A percentile compares a stretch with the other conserved stretches of the same genome.
Evolutionary conservation across 2,113 vertebrate species (phyloP).

Genomic region (Paraplagusia blochii): DNA sequence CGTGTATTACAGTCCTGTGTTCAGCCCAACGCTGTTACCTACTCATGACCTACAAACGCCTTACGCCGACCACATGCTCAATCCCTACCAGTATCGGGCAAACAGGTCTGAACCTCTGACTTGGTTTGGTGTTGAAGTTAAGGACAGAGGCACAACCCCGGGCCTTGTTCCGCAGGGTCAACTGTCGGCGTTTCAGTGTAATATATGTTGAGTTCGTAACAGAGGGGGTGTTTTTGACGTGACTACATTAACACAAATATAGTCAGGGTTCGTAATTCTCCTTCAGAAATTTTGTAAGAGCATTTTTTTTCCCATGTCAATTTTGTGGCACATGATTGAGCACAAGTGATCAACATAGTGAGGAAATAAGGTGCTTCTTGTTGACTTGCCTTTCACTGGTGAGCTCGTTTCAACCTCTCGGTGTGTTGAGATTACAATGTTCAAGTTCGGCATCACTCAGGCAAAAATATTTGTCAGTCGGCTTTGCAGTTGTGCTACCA

Average conservation of each 20-base stretch:
- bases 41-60: conserved; percentile 56
- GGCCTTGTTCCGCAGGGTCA: conserved; percentile 22
- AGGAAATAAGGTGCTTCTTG: conserved; percentile 81
- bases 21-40: conserved; percentile 51
- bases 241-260: conserved; percentile 67
- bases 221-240: conserved; percentile 61
- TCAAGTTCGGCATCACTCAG: conserved; percentile 47
- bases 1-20: conserved; percentile 60
- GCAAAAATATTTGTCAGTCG: conserved; percentile 30
- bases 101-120: conserved; percentile 44
- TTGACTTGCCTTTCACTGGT: conserved; percentile 59
- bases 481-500: conserved; percentile 54
- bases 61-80: conserved; percentile 29
- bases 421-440: conserved; percentile 21
- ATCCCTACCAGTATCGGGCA: conserved; percentile 45
- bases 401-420: conserved; percentile 30
- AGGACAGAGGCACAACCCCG: conserved; percentile 28
- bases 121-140: conserved; percentile 56
- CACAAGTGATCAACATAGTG: conserved; percentile 65
- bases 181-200: conserved; percentile 46
- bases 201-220: conserved; percentile 52
- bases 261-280: conserved; percentile 54
- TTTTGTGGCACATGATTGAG: conserved; percentile 66
- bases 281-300: conserved; percentile 57
- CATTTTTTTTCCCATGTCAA: conserved; percentile 38